Percentiles rank a stretch among this genome's conserved stretches.
phyloP scores from a whole-genome alignment of 2,113 vertebrate genomes.

The Coreoperca whiteheadi region DNA sequence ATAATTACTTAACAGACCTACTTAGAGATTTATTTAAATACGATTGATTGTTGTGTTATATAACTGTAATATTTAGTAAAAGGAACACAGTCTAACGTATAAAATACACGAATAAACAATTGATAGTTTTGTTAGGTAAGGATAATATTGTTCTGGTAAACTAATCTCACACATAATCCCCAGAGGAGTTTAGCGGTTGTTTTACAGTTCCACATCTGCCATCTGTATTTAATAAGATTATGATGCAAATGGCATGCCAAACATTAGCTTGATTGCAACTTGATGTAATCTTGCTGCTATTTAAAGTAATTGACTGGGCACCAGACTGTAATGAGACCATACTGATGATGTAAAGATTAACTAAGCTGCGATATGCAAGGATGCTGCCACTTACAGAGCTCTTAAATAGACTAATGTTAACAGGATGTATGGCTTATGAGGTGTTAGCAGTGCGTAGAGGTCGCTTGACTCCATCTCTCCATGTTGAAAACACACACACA shows the following conservation, averaged over 20 bases:
- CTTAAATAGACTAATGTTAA: slow-evolving; percentile 45
- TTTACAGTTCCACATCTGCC: slow-evolving; percentile 45
- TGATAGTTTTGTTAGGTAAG: slow-evolving; percentile 24
- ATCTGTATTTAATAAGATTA: slow-evolving; percentile 45
- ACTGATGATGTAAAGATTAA: slow-evolving; percentile 36
- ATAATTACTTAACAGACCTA: slow-evolving; percentile 21
- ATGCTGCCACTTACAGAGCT: slow-evolving; percentile 37
- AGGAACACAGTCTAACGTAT: slow-evolving; percentile 2
- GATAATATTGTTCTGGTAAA: background rate
- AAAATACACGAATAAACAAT: slow-evolving; percentile 31
- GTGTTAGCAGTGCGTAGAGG: slow-evolving; percentile 39
- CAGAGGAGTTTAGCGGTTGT: slow-evolving; percentile 1
- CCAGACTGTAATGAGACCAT: slow-evolving; percentile 19
- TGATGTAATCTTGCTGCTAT: slow-evolving; percentile 36
- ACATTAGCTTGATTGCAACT: slow-evolving; percentile 26
- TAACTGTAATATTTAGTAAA: slow-evolving; percentile 23
- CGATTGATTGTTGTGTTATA: slow-evolving; percentile 18
- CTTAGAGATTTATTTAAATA: background rate
- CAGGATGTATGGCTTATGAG: slow-evolving; percentile 69
- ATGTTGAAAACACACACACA: slow-evolving; percentile 5
- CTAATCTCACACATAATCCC: slow-evolving; percentile 34
- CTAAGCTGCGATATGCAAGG: background rate
- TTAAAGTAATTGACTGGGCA: slow-evolving; percentile 31
- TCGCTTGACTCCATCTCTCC: slow-evolving; percentile 26
- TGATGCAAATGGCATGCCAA: slow-evolving; percentile 28